A percentile compares a stretch with the other conserved stretches of the same genome.
These are phyloP conservation scores for Bombus huntii DNA, from an alignment of 1,140 invertebrate species.

Conservation along the genomic window DNA sequence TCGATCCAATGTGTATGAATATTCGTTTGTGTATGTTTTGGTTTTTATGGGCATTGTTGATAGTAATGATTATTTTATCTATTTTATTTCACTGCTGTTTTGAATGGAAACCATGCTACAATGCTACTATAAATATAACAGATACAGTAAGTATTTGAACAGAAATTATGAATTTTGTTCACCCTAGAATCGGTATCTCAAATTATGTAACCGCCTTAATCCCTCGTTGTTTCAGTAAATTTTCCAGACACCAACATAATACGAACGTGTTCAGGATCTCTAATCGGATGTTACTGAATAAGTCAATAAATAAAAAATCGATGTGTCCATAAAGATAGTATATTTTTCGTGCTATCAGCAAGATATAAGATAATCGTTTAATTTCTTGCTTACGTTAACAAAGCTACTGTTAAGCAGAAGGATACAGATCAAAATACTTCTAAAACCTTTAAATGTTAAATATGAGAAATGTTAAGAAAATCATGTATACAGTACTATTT, in stretches of 20 bases:
- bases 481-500: slow-evolving; percentile 47
- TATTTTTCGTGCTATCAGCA: slow-evolving; percentile 13
- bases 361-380: slow-evolving; percentile 6
- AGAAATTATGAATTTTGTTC: not conserved
- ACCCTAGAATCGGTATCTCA: not conserved
- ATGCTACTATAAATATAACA: not conserved
- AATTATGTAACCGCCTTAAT: not conserved
- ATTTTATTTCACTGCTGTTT: slow-evolving; percentile 66
- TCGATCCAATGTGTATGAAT: slow-evolving; percentile 70
- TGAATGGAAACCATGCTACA: slow-evolving; percentile 34
- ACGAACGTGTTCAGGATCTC: not conserved
- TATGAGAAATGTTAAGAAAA: slow-evolving; percentile 53
- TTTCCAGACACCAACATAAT: no score
- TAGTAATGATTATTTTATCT: slow-evolving; percentile 63
- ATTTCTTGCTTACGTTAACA: not conserved
- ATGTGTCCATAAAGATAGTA: not conserved
- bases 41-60: slow-evolving; percentile 70
- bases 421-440: not conserved
- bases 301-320: not conserved
- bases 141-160: slow-evolving; percentile 3
- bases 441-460: not conserved
- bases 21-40: slow-evolving; percentile 72
- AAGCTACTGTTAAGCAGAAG: not conserved
- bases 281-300: slow-evolving; percentile 1
- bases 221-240: slow-evolving; percentile 6